Conservation (phyloP, 2,113 vertebrate species). For the Trachemys scripta region DNA sequence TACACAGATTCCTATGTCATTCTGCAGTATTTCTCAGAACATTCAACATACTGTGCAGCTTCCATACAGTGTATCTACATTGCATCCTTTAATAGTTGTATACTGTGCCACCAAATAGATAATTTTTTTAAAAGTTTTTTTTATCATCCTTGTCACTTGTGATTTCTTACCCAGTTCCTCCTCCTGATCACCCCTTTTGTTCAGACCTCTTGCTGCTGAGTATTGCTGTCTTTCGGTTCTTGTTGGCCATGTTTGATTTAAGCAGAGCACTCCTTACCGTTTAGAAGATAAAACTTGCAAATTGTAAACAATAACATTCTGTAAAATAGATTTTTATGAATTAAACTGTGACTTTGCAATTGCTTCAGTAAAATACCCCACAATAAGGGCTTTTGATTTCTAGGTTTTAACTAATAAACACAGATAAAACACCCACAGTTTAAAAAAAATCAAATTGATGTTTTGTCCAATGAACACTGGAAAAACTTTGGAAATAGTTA, state of each 20-base stretch:
- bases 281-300: neutral
- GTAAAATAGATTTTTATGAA: neutral
- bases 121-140: fast-evolving
- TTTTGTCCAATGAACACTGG: too few relatives aligned
- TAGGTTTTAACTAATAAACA: too few relatives aligned
- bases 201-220: neutral
- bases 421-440: too few relatives aligned
- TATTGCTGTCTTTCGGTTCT: neutral
- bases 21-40: neutral
- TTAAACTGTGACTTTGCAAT: neutral
- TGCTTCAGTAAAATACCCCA: neutral
- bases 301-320: fast-evolving
- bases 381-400: too few relatives aligned
- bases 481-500: too few relatives aligned
- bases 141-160: neutral
- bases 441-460: too few relatives aligned
- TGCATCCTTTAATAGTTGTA: neutral
- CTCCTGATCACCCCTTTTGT: neutral
- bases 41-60: fast-evolving
- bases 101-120: neutral
- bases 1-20: neutral
- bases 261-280: neutral
- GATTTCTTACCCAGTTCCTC: neutral
- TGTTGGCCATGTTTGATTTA: neutral
- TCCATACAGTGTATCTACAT: neutral